phyloP scores from a whole-genome alignment of 2,888 invertebrate species.

The Alsophila aescularia region DNA sequence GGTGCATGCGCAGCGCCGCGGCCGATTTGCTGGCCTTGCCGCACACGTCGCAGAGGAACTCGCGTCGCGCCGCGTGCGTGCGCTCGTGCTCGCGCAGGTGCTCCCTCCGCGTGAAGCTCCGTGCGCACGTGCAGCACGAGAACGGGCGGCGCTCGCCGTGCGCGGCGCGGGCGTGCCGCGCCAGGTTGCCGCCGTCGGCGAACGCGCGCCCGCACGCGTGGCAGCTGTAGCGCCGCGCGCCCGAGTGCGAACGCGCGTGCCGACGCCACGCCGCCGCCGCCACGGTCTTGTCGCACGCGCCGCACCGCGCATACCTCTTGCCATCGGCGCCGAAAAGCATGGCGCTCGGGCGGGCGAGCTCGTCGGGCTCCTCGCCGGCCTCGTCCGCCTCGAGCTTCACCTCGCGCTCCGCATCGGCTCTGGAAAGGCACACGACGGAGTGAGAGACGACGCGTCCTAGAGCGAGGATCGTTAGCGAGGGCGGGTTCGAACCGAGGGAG shows the following conservation, averaged over 20 bases:
- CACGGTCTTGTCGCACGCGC: slow-evolving; percentile 70
- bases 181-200: slow-evolving; percentile 75
- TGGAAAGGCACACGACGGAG: slow-evolving; percentile 22
- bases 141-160: slow-evolving; percentile 77
- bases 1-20: slow-evolving; percentile 80
- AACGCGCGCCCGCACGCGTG: slow-evolving; percentile 81
- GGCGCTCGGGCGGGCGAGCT: not conserved
- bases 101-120: slow-evolving; percentile 74
- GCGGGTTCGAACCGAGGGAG: not conserved
- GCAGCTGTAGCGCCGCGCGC: slow-evolving; percentile 73
- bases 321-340: slow-evolving; percentile 14
- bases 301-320: slow-evolving; percentile 45
- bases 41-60: slow-evolving; percentile 82
- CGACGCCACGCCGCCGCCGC: slow-evolving; percentile 63
- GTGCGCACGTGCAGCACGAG: slow-evolving; percentile 73
- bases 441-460: slow-evolving; percentile 10
- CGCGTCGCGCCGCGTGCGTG: slow-evolving; percentile 71
- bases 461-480: too few species aligned
- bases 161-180: slow-evolving; percentile 76
- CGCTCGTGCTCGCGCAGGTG: slow-evolving; percentile 79
- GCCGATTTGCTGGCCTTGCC: slow-evolving; percentile 80
- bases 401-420: slow-evolving; percentile 13
- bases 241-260: slow-evolving; percentile 75
- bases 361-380: slow-evolving; percentile 1
- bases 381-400: slow-evolving; percentile 1